Base-by-base conservation (phyloP, 2,797 vertebrate species). In the Acanthis flammea region DNA sequence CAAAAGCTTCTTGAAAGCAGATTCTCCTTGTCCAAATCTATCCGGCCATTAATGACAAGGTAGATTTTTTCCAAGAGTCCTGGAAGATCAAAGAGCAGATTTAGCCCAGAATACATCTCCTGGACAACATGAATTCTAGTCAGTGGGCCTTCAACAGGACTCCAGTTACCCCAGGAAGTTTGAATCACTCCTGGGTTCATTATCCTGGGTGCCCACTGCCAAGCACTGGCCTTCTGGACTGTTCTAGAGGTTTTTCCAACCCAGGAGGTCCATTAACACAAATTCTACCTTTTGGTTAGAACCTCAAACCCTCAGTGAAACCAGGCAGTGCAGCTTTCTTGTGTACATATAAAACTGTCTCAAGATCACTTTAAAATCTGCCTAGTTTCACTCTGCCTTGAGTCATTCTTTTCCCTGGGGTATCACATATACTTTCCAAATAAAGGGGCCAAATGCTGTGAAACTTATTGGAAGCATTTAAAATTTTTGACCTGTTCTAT, bases 351-450 rank as follows among this genome's bases (percentile, higher is more conserved):
- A 70, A 86, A 87, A 53, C 30, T 33, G 6, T 41, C 31, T 66
- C 22, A 79, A 35, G 37, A 74, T 67, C 48, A 63, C 71, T 86
- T 96, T 87, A 89, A 95, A 87, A 79, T 87, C 53, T 42, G 14
- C 35, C 27, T 73, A 2, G 8, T 73, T 91, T 84, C 45, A 31
- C 22, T 88, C 47, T 44, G 77, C 30, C 45, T 94, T 82, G 41
- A 88, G 42, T 95, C 73, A 85, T 58, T 79, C 23, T 63, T 87
- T 89, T 89, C 41, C 31, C 27, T 54, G n/a, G 19, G 66, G 31
- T 76, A 80, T 91, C 81, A 61, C 33, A 13, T 86, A n/a, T 60
- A 74, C 65, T 89, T 96, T 95, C 94, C 86, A 83, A 88, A 89
- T 54, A 44, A 91, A 86, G 10, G 53, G 68, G 57, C 92, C 91